phyloP scores from a whole-genome alignment of 2,113 vertebrate species.

The Taxidea taxus region DNA sequence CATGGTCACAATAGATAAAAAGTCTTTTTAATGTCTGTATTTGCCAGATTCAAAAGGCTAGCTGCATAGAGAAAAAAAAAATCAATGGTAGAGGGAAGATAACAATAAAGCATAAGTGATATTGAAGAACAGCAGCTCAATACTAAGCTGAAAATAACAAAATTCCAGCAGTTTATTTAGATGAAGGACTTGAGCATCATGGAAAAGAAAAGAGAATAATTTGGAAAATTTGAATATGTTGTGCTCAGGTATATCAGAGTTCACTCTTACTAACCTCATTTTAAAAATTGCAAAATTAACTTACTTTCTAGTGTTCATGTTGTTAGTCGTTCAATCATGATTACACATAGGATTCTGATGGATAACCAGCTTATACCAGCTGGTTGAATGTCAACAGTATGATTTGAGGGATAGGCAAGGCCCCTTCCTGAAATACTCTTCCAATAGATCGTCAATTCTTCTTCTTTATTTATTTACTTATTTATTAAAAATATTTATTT shows the following conservation, averaged over 20 bases:
- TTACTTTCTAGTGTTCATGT: not conserved
- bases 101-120: not conserved
- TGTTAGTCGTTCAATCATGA: not conserved
- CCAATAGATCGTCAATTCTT: not conserved
- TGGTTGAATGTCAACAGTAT: not conserved
- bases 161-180: conserved; percentile 2
- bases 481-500: not conserved
- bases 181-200: not conserved
- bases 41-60: conserved; percentile 23
- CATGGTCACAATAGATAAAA: conserved; percentile 17
- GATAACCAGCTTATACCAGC: not conserved
- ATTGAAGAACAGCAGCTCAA: not conserved
- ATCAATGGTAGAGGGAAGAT: not conserved
- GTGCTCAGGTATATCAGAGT: not conserved
- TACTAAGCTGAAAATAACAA: conserved; percentile 25
- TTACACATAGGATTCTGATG: not conserved
- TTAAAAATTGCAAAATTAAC: not conserved
- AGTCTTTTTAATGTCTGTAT: not conserved
- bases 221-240: not conserved
- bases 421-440: not conserved
- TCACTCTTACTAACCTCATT: not conserved
- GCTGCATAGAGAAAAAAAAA: not conserved
- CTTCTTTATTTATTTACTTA: not conserved
- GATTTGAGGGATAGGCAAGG: not conserved
- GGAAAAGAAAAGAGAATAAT: not conserved